phyloP scores from a whole-genome alignment of 2,113 vertebrate species.

The Scalopus aquaticus region DNA sequence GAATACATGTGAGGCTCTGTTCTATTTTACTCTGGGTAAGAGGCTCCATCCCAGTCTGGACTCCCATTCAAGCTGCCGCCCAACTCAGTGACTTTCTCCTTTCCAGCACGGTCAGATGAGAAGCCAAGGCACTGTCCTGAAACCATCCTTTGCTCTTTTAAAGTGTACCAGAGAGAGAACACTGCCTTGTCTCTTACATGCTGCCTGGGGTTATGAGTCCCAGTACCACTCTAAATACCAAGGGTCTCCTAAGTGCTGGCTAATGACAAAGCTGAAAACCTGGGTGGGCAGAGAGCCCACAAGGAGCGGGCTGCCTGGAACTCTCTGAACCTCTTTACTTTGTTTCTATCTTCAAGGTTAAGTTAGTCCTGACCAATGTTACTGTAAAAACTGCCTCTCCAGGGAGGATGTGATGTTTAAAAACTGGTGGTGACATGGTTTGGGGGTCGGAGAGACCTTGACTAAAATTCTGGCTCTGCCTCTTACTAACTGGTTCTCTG shows the following conservation, averaged over 20 bases:
- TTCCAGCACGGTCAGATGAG: neutral
- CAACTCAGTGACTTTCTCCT: neutral
- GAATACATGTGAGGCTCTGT: neutral
- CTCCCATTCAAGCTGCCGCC: neutral
- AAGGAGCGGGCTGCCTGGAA: neutral
- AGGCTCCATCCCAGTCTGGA: neutral
- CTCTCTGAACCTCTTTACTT: conserved; percentile 27
- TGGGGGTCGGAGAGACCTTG: neutral
- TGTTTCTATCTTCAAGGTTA: neutral
- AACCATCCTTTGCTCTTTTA: conserved; percentile 7
- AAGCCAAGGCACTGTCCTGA: neutral
- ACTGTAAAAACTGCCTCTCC: neutral
- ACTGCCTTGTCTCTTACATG: neutral
- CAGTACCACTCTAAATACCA: conserved; percentile 31
- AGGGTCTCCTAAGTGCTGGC: conserved; percentile 25
- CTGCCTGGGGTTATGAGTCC: neutral
- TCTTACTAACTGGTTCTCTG: neutral
- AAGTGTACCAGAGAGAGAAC: neutral
- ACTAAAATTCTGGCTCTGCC: neutral
- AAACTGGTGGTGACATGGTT: neutral
- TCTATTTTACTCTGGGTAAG: neutral
- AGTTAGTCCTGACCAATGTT: neutral
- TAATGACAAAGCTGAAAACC: conserved; percentile 12
- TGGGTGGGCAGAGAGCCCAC: neutral
- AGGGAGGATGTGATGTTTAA: neutral